These are phyloP conservation scores for Sitta carolinensis DNA, from an alignment of 2,797 vertebrate species.

Conservation along the genomic window DNA sequence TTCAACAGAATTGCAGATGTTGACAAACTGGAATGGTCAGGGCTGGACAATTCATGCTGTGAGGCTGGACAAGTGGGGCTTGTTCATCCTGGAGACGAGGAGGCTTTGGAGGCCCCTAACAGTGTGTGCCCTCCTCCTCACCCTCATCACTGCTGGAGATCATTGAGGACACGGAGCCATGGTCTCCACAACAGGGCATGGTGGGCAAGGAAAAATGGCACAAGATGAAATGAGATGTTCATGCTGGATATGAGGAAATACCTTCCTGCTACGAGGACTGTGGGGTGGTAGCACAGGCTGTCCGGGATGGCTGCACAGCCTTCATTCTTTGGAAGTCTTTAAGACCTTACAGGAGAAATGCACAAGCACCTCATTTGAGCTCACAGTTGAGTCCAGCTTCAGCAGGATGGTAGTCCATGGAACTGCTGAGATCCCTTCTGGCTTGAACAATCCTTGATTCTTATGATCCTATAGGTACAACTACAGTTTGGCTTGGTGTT, in stretches of 20 bases:
- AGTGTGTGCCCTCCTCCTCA: background rate
- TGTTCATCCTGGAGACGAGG: background rate
- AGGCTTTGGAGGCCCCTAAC: background rate
- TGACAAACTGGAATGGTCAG: background rate
- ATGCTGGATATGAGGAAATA: background rate
- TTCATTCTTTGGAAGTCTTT: background rate
- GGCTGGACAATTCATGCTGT: background rate
- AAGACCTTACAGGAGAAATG: background rate
- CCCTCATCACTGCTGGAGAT: rapidly evolving
- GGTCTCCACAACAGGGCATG: background rate
- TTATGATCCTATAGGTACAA: background rate
- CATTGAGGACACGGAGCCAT: background rate
- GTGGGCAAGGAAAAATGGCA: background rate
- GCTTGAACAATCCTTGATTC: background rate
- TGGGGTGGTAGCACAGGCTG: background rate
- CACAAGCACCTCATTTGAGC: background rate
- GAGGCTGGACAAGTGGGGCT: background rate
- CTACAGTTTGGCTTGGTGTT: background rate
- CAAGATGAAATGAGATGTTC: background rate
- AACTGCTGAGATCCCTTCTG: background rate
- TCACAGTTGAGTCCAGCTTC: background rate
- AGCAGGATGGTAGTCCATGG: background rate
- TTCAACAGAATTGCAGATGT: background rate
- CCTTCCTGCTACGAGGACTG: background rate
- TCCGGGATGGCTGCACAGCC: rapidly evolving